Conservation (phyloP, 2,113 vertebrate species). For the Felis chaus region DNA sequence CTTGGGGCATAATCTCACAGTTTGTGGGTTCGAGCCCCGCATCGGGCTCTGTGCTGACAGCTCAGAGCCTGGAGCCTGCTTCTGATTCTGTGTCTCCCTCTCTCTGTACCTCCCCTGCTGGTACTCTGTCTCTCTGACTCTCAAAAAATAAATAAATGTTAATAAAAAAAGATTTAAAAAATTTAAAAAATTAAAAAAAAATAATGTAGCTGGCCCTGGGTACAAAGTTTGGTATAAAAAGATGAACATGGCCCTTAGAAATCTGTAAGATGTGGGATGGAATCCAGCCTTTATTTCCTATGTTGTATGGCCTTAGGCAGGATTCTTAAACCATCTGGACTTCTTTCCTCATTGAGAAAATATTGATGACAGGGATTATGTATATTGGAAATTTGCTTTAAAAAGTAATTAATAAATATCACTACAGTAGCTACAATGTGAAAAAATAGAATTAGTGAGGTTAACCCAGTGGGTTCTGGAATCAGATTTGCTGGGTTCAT, state of each 20-base stretch:
- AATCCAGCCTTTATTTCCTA: background rate
- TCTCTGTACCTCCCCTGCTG: too few species aligned
- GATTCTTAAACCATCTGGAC: background rate
- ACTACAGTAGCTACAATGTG: background rate
- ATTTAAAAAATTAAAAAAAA: background rate
- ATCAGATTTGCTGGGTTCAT: background rate
- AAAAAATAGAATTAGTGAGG: background rate
- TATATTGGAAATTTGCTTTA: background rate
- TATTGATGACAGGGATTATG: background rate
- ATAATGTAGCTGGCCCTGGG: background rate
- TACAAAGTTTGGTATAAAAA: background rate
- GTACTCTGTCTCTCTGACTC: too few species aligned
- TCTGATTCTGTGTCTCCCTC: too few species aligned
- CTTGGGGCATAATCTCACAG: too few species aligned
- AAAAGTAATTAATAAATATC: background rate
- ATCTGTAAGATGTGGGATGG: background rate
- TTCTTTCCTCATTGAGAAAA: background rate
- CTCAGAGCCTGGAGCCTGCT: too few species aligned
- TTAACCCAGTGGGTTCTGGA: background rate
- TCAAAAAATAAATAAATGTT: too few species aligned
- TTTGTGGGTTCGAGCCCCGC: too few species aligned
- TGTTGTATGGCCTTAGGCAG: background rate
- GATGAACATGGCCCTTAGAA: background rate
- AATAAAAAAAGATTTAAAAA: too few species aligned
- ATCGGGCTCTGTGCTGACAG: too few species aligned